These are phyloP conservation scores for Ypsolopha scabrella DNA, from an alignment of 2,888 invertebrate genomes.

Conservation along the genomic window DNA sequence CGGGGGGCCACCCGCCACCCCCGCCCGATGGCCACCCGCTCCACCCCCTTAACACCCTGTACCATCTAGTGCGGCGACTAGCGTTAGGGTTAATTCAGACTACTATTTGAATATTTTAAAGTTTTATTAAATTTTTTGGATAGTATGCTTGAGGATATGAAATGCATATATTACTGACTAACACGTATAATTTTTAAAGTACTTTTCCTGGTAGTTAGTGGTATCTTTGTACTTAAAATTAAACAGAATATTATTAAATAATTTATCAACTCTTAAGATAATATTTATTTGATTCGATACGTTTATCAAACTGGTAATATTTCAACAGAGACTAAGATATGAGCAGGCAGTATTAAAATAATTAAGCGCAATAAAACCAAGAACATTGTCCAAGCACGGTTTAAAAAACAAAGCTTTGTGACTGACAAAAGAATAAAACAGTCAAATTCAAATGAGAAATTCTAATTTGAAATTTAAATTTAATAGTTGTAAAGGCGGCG, in stretches of 20 bases:
- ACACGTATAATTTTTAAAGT: too few relatives aligned
- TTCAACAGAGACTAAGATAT: too few relatives aligned
- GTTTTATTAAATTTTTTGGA: constrained; percentile 9
- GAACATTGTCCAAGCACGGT: background rate
- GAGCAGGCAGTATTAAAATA: too few relatives aligned
- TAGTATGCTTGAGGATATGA: too few relatives aligned
- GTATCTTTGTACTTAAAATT: too few relatives aligned
- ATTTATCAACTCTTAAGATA: too few relatives aligned
- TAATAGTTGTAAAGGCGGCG: constrained; percentile 7
- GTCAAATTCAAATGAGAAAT: background rate
- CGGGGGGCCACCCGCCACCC: constrained; percentile 12
- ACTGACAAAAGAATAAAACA: background rate
- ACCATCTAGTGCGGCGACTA: constrained; percentile 60
- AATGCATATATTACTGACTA: too few relatives aligned
- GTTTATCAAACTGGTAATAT: too few relatives aligned
- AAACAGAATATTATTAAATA: too few relatives aligned
- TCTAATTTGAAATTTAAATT: constrained; percentile 1
- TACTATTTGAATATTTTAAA: constrained; percentile 60
- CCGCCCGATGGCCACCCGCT: constrained; percentile 18
- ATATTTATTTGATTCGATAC: too few relatives aligned
- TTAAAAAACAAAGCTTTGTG: background rate
- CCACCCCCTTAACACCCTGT: constrained; percentile 17
- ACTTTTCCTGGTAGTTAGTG: too few relatives aligned
- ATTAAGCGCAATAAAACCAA: too few relatives aligned
- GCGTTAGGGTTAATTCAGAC: constrained; percentile 66